Conservation (phyloP, 2,113 vertebrate species). For the Physeter macrocephalus region DNA sequence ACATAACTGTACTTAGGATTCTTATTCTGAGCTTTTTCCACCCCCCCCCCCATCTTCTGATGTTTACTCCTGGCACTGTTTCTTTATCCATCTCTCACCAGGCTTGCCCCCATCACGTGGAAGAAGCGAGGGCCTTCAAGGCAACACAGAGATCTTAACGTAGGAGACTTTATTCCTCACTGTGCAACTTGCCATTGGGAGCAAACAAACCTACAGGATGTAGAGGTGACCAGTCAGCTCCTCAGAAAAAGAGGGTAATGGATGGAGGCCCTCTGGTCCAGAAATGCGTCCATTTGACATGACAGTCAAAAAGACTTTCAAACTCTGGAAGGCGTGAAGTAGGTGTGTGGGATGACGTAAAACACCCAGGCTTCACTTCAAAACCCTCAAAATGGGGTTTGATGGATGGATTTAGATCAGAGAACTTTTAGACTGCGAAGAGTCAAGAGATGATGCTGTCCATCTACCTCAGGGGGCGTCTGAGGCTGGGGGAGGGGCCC, state of each 20-base stretch:
- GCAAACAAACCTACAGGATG: neutral
- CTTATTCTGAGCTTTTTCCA: neutral
- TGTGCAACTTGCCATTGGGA: neutral
- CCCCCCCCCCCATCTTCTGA: neutral
- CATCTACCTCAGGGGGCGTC: conserved; percentile 42
- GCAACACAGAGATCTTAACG: fast-evolving
- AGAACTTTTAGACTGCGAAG: neutral
- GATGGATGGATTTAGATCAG: conserved; percentile 72
- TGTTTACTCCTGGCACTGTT: fast-evolving
- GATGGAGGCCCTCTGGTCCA: neutral
- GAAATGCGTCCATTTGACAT: neutral
- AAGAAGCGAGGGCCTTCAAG: neutral
- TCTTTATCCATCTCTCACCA: neutral
- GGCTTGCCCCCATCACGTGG: neutral
- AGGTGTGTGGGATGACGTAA: conserved; percentile 35
- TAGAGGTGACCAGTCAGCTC: neutral
- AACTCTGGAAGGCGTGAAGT: neutral
- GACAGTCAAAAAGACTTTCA: neutral
- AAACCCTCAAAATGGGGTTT: conserved; percentile 63
- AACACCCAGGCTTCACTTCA: conserved; percentile 47
- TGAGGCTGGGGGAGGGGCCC: neutral
- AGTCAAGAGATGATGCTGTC: conserved; percentile 24
- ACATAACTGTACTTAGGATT: neutral
- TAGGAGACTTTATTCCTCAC: fast-evolving
- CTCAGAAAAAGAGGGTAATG: too few relatives aligned